Conservation (phyloP, 35 echinoderm and acorn worm species). For the Acanthaster planci region DNA sequence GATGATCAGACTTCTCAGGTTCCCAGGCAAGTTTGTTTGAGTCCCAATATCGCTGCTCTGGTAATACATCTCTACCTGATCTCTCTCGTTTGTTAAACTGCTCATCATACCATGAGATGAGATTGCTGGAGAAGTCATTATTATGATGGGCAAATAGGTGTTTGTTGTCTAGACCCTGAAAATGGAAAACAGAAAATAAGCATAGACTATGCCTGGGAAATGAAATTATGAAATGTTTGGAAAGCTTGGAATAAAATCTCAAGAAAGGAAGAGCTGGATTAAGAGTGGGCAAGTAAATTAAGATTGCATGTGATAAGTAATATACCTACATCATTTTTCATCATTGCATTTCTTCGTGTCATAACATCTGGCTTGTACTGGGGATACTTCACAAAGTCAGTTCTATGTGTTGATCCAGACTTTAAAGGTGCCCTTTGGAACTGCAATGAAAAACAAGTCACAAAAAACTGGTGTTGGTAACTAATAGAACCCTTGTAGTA, state of each 20-base stretch:
- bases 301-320: background rate
- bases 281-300: background rate
- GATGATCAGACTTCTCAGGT: conserved; percentile 94
- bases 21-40: conserved; percentile 83
- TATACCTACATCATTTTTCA: conserved; percentile 82
- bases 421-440: conserved; percentile 61
- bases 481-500: no score
- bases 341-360: conserved; percentile 91
- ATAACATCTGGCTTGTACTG: conserved; percentile 79
- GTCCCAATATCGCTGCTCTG: conserved; percentile 88
- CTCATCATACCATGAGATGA: conserved; percentile 97
- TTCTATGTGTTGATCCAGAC: conserved; percentile 85
- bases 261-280: background rate
- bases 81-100: conserved; percentile 91
- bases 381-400: conserved; percentile 68
- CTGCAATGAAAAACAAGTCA: conserved; percentile 55
- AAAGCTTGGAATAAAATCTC: background rate
- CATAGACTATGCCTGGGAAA: background rate
- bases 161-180: conserved; percentile 76
- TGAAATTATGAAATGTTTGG: background rate
- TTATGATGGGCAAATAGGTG: conserved; percentile 88
- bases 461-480: no score
- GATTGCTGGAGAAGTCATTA: conserved; percentile 76
- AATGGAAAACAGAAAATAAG: background rate
- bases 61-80: conserved; percentile 37